Base-by-base conservation (phyloP, 2,888 invertebrate genomes). In the Andrena dorsata region DNA sequence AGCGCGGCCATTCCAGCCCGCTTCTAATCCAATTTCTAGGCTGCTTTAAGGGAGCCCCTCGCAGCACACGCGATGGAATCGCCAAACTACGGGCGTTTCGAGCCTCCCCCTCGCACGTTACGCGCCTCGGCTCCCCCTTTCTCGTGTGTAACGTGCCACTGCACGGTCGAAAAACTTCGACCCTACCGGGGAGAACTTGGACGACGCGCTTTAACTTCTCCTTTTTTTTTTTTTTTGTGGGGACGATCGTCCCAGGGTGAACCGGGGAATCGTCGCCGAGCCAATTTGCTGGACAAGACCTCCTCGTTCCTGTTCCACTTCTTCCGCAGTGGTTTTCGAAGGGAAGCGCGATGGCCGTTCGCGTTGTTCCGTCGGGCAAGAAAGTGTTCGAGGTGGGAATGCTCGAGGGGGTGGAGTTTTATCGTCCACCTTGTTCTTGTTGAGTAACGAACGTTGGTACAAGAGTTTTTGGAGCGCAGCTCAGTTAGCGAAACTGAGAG, bases 1-100 rank as follows among this genome's bases (percentile, higher is more conserved):
- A 80, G 6, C 60, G 60, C 63, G 63, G 35, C 28, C 60, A 53
- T 56, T 49, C 20, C 23, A 23, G 51, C n/a, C 41, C 30, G 60
- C 74, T 77, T 72, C 77, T 78, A 81, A 85, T 83, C 81, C 75
- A 85, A 85, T 85, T 83, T 81, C 83, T 53, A 73, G 76, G 64
- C 71, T 47, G 66, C 71, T 68, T 78, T 61, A 74, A 70, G 63
- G 63, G 78, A 83, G 56, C 73, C 73, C 80, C 66, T 76, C 28
- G 61, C 30, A 26, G 60, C 60, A 51, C 82, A 84, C 85, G 85
- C 83, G 72, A 82, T 69, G 70, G 49, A 65, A 85, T 81, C 70
- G 75, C 73, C 71, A 65, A 76, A 72, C 68, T 76, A 58, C 53
- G 41, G 28, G 53, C 49, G 65, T 65, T 74, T 41, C 77, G 75